Conservation (phyloP, 2,888 invertebrate genomes). For the Anodontia alba region DNA sequence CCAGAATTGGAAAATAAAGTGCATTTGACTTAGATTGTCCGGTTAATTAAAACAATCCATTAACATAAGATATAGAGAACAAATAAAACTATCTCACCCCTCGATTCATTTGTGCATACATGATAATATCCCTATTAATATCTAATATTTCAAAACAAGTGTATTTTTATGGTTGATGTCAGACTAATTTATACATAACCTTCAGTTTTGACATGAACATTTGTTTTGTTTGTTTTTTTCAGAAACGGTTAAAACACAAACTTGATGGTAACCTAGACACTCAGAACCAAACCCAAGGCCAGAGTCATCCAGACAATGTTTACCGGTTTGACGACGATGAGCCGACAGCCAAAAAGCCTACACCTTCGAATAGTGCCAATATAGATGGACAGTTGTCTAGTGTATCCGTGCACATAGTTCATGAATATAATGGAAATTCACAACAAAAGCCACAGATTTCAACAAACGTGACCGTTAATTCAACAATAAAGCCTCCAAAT, state of each 20-base stretch:
- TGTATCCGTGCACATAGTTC: conserved; percentile 96
- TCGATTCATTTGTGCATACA: too few relatives aligned
- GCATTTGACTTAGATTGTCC: too few relatives aligned
- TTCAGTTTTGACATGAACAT: neutral
- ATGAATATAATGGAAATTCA: conserved; percentile 87
- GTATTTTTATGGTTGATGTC: conserved; percentile 15
- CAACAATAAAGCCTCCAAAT: conserved; percentile 89
- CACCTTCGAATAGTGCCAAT: conserved; percentile 46
- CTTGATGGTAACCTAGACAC: conserved; percentile 66
- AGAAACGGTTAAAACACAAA: conserved; percentile 78
- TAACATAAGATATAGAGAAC: too few relatives aligned
- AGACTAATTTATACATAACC: neutral
- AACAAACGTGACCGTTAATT: conserved; percentile 96
- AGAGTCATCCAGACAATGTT: conserved; percentile 64
- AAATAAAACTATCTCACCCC: too few relatives aligned
- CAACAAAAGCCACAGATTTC: conserved; percentile 85
- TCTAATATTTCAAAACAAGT: conserved; percentile 5
- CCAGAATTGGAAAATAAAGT: too few relatives aligned
- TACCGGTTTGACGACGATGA: conserved; percentile 73
- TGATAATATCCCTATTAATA: too few relatives aligned
- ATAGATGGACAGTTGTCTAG: conserved; percentile 64
- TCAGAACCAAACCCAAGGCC: conserved; percentile 42
- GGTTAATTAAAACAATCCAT: too few relatives aligned
- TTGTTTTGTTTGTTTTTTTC: conserved; percentile 48
- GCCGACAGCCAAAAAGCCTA: conserved; percentile 48